Conservation (phyloP, 2,888 invertebrate genomes). For the Xestia sexstrigata region DNA sequence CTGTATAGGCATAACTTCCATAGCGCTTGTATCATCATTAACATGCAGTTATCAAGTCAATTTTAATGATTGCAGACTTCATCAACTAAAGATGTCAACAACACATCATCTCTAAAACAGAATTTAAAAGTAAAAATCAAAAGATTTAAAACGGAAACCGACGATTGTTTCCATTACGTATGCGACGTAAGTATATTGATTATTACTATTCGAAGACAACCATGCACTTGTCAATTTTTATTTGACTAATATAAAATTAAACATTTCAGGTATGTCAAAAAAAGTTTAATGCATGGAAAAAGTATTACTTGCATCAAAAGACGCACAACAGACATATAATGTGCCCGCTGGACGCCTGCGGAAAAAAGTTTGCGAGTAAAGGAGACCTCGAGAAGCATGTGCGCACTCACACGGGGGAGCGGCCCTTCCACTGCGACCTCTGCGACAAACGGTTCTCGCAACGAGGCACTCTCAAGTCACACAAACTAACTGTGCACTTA, state of each 20-base stretch:
- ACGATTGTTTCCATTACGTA: conserved; percentile 44
- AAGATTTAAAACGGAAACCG: conserved; percentile 43
- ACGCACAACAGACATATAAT: conserved; percentile 76
- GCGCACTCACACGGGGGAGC: conserved; percentile 84
- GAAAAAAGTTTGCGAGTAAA: conserved; percentile 82
- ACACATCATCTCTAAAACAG: conserved; percentile 23
- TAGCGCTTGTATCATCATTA: not conserved
- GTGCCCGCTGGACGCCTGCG: conserved; percentile 78
- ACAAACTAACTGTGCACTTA: conserved; percentile 74
- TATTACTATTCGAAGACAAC: not conserved
- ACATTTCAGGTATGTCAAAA: conserved; percentile 81
- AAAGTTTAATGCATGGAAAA: conserved; percentile 75
- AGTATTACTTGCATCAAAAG: conserved; percentile 81
- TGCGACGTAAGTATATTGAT: conserved; percentile 69
- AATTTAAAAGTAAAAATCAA: conserved; percentile 38
- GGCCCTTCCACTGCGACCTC: conserved; percentile 78
- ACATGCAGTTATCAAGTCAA: not conserved
- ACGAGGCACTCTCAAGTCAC: conserved; percentile 76
- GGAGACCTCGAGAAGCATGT: conserved; percentile 83
- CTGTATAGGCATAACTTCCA: not conserved
- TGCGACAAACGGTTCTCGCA: conserved; percentile 82
- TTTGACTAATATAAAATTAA: not conserved
- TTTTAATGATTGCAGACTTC: conserved; percentile 63
- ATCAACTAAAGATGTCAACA: conserved; percentile 44
- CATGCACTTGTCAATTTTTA: not conserved